Evolutionary conservation across 2,113 vertebrate species (phyloP).

Genomic region (Enhydra lutris): DNA sequence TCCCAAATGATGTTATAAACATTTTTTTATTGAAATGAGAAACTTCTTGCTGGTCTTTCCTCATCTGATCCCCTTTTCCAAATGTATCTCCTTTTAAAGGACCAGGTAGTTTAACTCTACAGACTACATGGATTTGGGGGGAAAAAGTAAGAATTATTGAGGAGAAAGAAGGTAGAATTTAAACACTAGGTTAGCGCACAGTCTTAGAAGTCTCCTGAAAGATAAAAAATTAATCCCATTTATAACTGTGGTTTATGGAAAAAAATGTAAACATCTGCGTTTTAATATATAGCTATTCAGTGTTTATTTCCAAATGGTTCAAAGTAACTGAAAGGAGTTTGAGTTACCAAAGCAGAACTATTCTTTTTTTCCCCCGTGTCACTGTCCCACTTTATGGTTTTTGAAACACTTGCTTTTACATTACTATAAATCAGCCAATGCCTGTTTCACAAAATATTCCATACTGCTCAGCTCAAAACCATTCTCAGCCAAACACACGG

Average conservation of each 20-base stretch:
- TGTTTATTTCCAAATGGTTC: not conserved
- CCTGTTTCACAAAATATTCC: not conserved
- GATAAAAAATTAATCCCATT: not conserved
- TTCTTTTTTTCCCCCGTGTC: not conserved
- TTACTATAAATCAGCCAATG: not conserved
- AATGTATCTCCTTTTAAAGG: not conserved
- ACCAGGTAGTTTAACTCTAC: not conserved
- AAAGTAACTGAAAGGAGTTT: not conserved
- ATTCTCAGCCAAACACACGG: constrained; percentile 11
- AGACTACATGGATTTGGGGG: not conserved
- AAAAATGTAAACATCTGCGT: not conserved
- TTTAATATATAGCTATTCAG: not conserved
- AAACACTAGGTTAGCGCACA: not conserved
- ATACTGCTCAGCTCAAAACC: not conserved
- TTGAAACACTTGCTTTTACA: not conserved
- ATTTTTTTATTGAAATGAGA: not conserved
- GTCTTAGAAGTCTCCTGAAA: not conserved
- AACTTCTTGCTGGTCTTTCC: not conserved
- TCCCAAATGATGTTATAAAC: not conserved
- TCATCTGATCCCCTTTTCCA: not conserved
- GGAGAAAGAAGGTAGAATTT: not conserved
- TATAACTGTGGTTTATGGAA: not conserved
- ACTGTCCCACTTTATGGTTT: constrained; percentile 3
- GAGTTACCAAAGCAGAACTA: not conserved
- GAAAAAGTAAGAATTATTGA: not conserved